Base-by-base conservation (phyloP, 2,797 vertebrate genomes). In the Astyanax mexicanus region DNA sequence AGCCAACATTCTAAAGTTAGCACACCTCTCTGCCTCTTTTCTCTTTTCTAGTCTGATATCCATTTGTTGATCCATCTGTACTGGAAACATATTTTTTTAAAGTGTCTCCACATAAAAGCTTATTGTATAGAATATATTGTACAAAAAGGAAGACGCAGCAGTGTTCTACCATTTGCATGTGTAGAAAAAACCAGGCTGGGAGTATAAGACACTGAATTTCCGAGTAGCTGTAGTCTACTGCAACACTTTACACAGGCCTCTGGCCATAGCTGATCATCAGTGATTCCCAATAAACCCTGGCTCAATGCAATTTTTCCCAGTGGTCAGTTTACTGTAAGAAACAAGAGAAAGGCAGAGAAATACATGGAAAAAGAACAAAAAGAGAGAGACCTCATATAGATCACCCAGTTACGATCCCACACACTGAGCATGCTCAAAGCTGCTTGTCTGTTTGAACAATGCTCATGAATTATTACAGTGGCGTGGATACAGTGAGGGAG, bases 271-370 rank as follows among this genome's bases (percentile, higher is more conserved):
- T 2, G 29, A 32, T 32, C 29, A 8, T 11, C 9, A 12, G 9
- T 32, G 47, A 54, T 49, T 77, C 55, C 25, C 64, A 44, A 64
- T 58, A 57, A 74, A 58, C 62, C 74, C 66, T 13, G 29, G 29
- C 38, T 69, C 62, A 21, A 65, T 19, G 19, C 61, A 57, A 4
- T 32, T 62, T 21, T 60, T 32, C 17, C 19, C 3, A 11, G 4
- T n/a, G n/a, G 15, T 29, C 25, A 55, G 62, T 45, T 57, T 74
- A 45, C 23, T 58, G 52, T 27, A 42, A 32, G 27, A 17, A 13
- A 32, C 2, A 5, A 29, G 23, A 11, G 54, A 49, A 52, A 7
- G 9, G 1, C 38, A 35, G 23, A 17, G 51, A 49, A 5, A 32
- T 2, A 5, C 2, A 5, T 2, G 5, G 29, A 32, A 5, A n/a